A percentile compares a stretch with the other conserved stretches of the same genome.
phyloP scores from a whole-genome alignment of 2,797 vertebrate species.

The Sebastes itinus region DNA sequence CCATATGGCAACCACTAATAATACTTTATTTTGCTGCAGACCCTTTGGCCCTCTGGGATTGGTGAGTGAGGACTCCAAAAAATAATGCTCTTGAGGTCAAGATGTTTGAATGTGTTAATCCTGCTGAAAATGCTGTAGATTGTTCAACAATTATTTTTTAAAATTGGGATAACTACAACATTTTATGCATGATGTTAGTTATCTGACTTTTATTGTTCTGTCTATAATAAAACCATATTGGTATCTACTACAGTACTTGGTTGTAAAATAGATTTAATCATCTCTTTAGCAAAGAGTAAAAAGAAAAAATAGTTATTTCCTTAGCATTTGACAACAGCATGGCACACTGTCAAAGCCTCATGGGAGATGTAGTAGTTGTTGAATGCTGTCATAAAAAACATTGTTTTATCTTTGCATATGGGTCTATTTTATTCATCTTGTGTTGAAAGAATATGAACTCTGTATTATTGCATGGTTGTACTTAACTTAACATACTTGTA shows the following conservation, averaged over 20 bases:
- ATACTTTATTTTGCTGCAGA: background rate
- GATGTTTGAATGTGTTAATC: background rate
- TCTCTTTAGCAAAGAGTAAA: background rate
- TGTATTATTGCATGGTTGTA: background rate
- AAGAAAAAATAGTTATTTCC: background rate
- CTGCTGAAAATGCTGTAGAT: background rate
- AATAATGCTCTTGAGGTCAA: background rate
- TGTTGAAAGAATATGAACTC: background rate
- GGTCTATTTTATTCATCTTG: background rate
- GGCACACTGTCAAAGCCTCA: background rate
- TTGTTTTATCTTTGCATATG: background rate
- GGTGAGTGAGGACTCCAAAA: background rate
- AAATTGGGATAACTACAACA: background rate
- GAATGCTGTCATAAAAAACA: background rate
- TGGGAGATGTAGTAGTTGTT: background rate
- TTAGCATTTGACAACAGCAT: background rate
- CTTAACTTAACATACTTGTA: no score
- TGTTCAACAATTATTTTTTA: no score
- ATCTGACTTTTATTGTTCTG: background rate
- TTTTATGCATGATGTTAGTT: background rate
- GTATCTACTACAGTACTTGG: background rate
- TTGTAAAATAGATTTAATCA: background rate
- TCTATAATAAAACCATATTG: background rate
- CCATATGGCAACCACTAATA: background rate
- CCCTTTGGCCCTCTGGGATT: background rate